phyloP scores from a whole-genome alignment of 1,140 invertebrate species.

The Caenorhabditis remanei region DNA sequence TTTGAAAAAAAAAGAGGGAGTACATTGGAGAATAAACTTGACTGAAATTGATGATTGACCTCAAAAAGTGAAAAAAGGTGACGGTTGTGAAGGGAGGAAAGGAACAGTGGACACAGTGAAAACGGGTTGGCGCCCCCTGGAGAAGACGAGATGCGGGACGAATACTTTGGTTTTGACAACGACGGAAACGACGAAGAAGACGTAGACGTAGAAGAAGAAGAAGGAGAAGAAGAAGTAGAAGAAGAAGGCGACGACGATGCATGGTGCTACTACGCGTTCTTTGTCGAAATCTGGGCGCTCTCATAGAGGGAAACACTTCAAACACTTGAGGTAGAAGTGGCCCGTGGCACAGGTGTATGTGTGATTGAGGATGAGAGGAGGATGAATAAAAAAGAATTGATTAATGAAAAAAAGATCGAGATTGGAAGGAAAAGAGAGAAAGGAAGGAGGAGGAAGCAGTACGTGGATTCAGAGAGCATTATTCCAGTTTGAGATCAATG shows the following conservation, averaged over 20 bases:
- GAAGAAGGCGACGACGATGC: background rate
- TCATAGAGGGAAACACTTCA: slow-evolving; percentile 2
- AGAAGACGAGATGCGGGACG: slow-evolving; percentile 51
- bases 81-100: background rate
- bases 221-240: slow-evolving; percentile 7
- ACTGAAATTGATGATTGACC: slow-evolving; percentile 34
- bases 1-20: background rate
- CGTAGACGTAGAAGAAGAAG: background rate
- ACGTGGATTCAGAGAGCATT: no score
- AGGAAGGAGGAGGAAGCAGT: no score
- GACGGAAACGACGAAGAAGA: slow-evolving; percentile 32
- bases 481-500: no score
- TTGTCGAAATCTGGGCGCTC: slow-evolving; percentile 35
- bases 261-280: slow-evolving; percentile 21
- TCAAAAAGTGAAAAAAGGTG: slow-evolving; percentile 22
- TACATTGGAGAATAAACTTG: background rate
- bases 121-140: slow-evolving; percentile 53
- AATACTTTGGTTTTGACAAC: slow-evolving; percentile 50
- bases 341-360: slow-evolving; percentile 13
- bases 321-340: slow-evolving; percentile 48
- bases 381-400: background rate
- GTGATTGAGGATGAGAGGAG: background rate
- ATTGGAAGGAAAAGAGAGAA: background rate
- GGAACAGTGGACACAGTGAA: slow-evolving; percentile 8
- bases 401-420: slow-evolving; percentile 11